A percentile compares a stretch with the other conserved stretches of the same genome.
These are phyloP conservation scores for Deilephila porcellus DNA, from an alignment of 2,888 invertebrate genomes.

Conservation along the genomic window DNA sequence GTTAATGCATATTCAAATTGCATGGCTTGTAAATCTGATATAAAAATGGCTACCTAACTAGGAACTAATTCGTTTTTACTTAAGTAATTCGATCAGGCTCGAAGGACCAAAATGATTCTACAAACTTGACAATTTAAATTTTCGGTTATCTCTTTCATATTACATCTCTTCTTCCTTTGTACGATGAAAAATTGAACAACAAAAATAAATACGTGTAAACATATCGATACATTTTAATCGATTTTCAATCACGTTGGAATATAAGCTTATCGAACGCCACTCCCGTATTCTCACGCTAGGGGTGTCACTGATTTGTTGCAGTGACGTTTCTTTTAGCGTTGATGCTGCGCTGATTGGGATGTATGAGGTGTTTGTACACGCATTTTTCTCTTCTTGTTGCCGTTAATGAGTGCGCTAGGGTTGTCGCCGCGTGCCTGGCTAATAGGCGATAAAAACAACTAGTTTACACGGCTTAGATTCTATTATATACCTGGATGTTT, in stretches of 20 bases:
- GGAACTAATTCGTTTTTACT: no score
- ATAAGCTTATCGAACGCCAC: constrained; percentile 1
- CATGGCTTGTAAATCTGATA: no score
- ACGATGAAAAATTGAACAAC: no score
- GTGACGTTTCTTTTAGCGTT: constrained; percentile 77
- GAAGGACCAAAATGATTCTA: no score
- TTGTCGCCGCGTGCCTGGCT: constrained; percentile 39
- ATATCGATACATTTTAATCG: no score
- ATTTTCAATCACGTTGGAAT: not conserved
- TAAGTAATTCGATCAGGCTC: no score
- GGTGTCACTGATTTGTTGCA: constrained; percentile 79
- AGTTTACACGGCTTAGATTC: constrained; percentile 22
- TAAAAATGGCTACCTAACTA: no score
- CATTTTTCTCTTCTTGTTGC: constrained; percentile 67
- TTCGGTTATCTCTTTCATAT: no score
- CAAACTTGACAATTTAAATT: no score
- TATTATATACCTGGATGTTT: constrained; percentile 2
- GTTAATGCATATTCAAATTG: no score
- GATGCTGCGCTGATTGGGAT: constrained; percentile 78
- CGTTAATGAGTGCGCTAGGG: constrained; percentile 73
- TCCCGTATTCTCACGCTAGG: constrained; percentile 56
- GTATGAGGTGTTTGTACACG: constrained; percentile 69
- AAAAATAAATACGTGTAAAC: no score
- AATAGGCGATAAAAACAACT: constrained; percentile 27
- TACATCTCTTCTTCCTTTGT: no score